phyloP scores from a whole-genome alignment of 2,888 invertebrate species.

The Agrotis segetum region DNA sequence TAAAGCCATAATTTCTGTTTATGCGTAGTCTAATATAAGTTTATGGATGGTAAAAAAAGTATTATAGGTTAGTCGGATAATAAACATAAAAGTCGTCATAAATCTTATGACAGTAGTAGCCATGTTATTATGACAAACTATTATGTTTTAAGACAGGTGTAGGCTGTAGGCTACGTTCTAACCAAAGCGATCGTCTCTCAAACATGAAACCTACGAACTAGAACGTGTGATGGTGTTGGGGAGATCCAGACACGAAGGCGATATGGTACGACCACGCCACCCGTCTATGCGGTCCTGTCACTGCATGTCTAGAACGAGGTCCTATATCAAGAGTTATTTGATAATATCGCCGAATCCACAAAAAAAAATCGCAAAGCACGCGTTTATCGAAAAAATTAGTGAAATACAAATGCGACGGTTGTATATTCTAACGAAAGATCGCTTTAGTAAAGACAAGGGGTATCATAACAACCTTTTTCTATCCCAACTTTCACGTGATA shows the following conservation, averaged over 20 bases:
- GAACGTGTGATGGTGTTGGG: neutral
- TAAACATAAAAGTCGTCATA: slow-evolving; percentile 32
- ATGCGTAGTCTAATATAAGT: slow-evolving; percentile 13
- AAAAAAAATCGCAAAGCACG: too few species aligned
- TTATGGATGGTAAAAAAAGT: slow-evolving; percentile 2
- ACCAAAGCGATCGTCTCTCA: neutral
- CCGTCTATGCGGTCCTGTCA: too few species aligned
- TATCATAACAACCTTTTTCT: neutral
- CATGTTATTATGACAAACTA: slow-evolving; percentile 10
- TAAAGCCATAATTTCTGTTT: slow-evolving; percentile 8
- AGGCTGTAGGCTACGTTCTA: neutral
- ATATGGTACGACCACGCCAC: too few species aligned
- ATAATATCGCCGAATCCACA: too few species aligned
- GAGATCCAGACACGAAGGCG: neutral
- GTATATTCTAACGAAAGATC: neutral
- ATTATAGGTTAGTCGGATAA: slow-evolving; percentile 5
- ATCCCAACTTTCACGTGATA: neutral
- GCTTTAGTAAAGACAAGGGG: neutral
- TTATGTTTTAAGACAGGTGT: slow-evolving; percentile 9
- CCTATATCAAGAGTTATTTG: too few species aligned
- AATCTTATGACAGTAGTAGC: slow-evolving; percentile 1
- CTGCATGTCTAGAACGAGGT: too few species aligned
- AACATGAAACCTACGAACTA: neutral
- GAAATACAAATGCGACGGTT: neutral
- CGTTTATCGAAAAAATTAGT: neutral